Conservation (phyloP, 2,888 invertebrate genomes). For the Cheilosia urbana region DNA sequence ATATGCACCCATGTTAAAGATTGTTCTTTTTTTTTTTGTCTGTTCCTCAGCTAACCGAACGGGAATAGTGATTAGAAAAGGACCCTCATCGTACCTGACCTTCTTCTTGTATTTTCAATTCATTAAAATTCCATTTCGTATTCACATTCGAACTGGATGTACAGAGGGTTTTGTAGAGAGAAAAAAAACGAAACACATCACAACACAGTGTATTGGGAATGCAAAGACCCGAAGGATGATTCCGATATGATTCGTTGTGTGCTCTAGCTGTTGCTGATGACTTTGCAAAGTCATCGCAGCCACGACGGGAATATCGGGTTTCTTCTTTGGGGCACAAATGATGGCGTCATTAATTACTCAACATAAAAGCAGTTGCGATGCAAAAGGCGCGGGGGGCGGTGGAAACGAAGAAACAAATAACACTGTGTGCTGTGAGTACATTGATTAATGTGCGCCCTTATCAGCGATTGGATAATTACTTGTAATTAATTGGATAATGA, state of each 20-base stretch:
- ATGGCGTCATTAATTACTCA: conserved; percentile 50
- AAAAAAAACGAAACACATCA: neutral
- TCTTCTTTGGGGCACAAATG: conserved; percentile 1
- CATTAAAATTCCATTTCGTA: conserved; percentile 52
- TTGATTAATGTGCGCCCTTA: conserved; percentile 42
- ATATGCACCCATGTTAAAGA: conserved; percentile 31
- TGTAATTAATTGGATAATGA: conserved; percentile 58
- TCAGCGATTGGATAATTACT: conserved; percentile 55
- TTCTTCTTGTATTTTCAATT: conserved; percentile 38
- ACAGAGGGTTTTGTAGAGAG: neutral
- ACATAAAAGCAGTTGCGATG: conserved; percentile 11
- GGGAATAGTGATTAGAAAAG: conserved; percentile 23
- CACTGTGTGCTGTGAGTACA: neutral
- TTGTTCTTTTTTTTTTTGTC: conserved; percentile 5
- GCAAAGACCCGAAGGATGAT: neutral
- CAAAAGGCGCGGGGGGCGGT: neutral
- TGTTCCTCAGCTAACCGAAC: conserved; percentile 8
- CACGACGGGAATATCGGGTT: conserved; percentile 27
- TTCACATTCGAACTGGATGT: conserved; percentile 18
- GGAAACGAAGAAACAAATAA: neutral
- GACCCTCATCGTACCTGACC: conserved; percentile 38
- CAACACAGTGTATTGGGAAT: neutral
- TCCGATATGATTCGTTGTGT: conserved; percentile 6
- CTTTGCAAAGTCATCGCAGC: conserved; percentile 5
- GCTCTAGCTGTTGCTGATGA: neutral